These are phyloP conservation scores for Scolopax mira DNA, from an alignment of 2,113 vertebrate genomes.

Conservation along the genomic window DNA sequence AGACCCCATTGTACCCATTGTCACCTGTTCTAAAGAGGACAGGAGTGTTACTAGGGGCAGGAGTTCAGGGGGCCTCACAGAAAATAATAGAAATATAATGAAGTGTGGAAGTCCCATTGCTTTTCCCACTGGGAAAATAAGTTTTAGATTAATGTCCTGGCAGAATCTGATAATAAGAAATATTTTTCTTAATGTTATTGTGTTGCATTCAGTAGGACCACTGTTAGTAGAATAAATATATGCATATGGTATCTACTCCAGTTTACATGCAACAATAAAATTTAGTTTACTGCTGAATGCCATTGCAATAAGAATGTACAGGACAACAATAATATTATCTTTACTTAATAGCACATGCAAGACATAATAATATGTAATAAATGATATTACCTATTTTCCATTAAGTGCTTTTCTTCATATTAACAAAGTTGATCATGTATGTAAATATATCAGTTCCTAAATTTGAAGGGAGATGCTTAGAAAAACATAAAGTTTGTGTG, in stretches of 20 bases:
- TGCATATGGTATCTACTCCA: neutral
- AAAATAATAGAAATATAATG: neutral
- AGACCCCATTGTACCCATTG: accelerated
- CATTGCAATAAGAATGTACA: neutral
- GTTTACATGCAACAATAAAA: neutral
- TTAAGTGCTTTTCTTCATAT: neutral
- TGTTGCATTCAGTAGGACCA: neutral
- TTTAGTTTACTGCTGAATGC: neutral
- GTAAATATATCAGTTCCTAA: neutral
- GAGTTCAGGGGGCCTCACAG: neutral
- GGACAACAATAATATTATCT: neutral
- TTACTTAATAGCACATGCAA: neutral
- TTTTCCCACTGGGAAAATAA: neutral
- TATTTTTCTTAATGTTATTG: neutral
- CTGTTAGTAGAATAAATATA: neutral
- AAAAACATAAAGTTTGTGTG: neutral
- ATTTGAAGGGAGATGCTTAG: neutral
- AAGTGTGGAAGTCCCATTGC: neutral
- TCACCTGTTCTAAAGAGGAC: neutral
- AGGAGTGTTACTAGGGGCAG: neutral
- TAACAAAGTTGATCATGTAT: neutral
- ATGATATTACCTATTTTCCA: neutral
- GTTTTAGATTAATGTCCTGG: neutral
- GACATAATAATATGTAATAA: neutral
- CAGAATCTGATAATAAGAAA: neutral